Base-by-base conservation (phyloP, 2,113 vertebrate species). In the Gopherus flavomarginatus region DNA sequence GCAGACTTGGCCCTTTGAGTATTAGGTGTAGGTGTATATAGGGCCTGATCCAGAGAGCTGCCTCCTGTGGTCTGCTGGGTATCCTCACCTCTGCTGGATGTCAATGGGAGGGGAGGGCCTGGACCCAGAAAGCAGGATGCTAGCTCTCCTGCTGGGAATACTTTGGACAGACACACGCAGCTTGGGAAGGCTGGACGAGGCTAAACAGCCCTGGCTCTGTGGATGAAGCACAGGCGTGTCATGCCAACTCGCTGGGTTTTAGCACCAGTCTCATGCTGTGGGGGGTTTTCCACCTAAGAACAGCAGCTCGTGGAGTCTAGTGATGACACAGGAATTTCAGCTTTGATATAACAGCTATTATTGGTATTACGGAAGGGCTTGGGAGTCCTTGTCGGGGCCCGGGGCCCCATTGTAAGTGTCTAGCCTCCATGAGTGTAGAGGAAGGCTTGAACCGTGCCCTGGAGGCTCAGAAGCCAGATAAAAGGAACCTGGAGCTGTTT, bases 341-440 rank as follows among this genome's bases (percentile, higher is more conserved):
- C 52, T 53, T 53, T 53, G 52, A 53, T 53, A 53, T 21, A 21
- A 21, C 3, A 53, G 19, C 6, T 53, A 53, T 21, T 53, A 53
- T 8, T 53, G 19, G 19, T 21, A 21, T 53, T 53, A 53, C 6
- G 6, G 17, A 21, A 21, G 19, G 19, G 52, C 52, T 53, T 53
- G 8, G 52, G 54, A 56, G 24, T 26, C 54, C 24, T 26, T 26
- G 54, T 56, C 22, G 9, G 54, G 21, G 8, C 54, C 54, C 8
- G 1, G 22, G 52, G 54, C 22, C 54, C 22, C 9, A 24, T 8
- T 56, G 54, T 5, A 27, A 42, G 0, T 7, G 59, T 62, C 81
- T 5, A 2, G 47, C 12, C 29, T 81, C 4, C 1, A 1, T 53
- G 21, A 27, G 0, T 3, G 78, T 10, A 12, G 26, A 2, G 69